Percentiles rank a stretch among this genome's conserved stretches.
Conservation (phyloP, 2,797 vertebrate genomes). For the Carduelis carduelis region DNA sequence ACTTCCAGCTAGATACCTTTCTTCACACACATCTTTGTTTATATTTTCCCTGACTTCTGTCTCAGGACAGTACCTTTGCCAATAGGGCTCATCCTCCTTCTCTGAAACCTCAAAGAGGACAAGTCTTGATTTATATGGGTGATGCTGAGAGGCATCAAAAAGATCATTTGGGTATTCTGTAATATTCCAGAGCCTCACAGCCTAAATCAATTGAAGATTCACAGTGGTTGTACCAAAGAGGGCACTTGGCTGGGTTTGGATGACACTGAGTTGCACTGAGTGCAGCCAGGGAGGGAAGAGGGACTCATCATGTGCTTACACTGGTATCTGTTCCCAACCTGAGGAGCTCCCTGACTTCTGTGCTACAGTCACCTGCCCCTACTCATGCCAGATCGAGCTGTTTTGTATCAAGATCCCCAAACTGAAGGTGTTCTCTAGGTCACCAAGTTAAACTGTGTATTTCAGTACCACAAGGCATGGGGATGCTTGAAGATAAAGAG, state of each 20-base stretch:
- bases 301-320: fast-evolving
- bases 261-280: not conserved
- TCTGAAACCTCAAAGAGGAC: not conserved
- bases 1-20: not conserved
- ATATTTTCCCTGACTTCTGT: not conserved
- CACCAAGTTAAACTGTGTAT: not conserved
- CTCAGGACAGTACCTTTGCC: not conserved
- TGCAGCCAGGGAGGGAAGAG: not conserved
- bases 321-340: not conserved
- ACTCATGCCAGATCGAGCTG: not conserved
- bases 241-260: not conserved
- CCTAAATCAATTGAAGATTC: not conserved
- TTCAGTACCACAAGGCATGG: not conserved
- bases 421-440: not conserved
- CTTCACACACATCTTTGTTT: not conserved
- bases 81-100: not conserved
- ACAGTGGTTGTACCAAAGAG: not conserved
- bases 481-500: not conserved
- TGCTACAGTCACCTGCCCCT: not conserved
- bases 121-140: not conserved
- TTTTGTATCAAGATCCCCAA: not conserved
- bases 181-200: not conserved
- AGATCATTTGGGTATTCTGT: not conserved
- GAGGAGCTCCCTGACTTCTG: not conserved
- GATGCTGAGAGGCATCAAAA: not conserved